Evolutionary conservation across 2,888 invertebrate genomes (phyloP).

Genomic region (Philaethria dido): DNA sequence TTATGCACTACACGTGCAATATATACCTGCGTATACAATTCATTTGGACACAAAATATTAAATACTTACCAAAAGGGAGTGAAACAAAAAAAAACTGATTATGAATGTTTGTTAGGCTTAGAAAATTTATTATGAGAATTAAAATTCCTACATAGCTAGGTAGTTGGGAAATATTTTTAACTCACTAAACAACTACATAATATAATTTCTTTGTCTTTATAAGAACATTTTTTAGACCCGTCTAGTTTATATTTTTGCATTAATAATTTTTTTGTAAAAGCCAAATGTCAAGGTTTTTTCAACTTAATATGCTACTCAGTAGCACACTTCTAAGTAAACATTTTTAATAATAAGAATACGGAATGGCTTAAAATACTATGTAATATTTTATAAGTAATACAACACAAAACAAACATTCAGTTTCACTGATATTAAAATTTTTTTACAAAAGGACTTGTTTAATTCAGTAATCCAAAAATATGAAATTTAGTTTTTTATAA

Average conservation of each 20-base stretch:
- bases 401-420: not conserved
- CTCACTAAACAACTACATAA: not conserved
- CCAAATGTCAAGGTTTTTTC: constrained; percentile 19
- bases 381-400: not conserved
- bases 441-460: too few relatives aligned
- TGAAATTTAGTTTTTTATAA: too few relatives aligned
- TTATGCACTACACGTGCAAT: too few relatives aligned
- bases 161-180: not conserved
- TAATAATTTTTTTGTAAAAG: constrained; percentile 5
- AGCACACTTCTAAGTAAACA: constrained; percentile 3
- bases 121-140: too few relatives aligned
- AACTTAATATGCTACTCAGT: constrained; percentile 8
- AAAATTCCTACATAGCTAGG: too few relatives aligned
- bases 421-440: too few relatives aligned
- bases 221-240: not conserved
- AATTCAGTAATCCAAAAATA: too few relatives aligned
- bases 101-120: not conserved
- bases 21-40: too few relatives aligned
- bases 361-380: not conserved
- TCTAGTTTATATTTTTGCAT: not conserved
- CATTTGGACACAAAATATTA: too few relatives aligned
- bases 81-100: too few relatives aligned
- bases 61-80: too few relatives aligned
- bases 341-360: constrained; percentile 5
- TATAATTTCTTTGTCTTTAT: constrained; percentile 12